Evolutionary conservation across 1,140 invertebrate genomes (phyloP).

Genomic region (Dinoponera quadriceps): DNA sequence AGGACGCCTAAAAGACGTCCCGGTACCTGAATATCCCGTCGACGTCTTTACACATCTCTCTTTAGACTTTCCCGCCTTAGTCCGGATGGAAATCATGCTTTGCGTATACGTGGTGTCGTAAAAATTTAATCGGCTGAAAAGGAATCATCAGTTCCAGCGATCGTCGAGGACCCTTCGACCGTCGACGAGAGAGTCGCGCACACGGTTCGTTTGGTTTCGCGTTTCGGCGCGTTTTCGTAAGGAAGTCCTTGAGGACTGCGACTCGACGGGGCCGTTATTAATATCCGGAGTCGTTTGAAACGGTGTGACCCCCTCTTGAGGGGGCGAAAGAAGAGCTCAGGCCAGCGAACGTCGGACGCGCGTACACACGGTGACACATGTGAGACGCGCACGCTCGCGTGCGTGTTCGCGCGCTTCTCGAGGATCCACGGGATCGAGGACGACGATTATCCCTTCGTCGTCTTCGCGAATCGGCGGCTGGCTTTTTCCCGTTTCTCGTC

Average conservation of each 20-base stretch:
- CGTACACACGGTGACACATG: background rate
- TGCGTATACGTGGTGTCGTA: background rate
- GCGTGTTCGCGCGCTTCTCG: conserved; percentile 29
- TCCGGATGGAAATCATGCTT: background rate
- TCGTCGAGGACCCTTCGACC: conserved; percentile 35
- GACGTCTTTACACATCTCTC: background rate
- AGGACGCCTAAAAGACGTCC: background rate
- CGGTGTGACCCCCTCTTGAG: conserved; percentile 20
- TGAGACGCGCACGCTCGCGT: conserved; percentile 24
- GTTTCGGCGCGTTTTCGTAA: conserved; percentile 24
- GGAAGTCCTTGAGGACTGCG: conserved; percentile 1
- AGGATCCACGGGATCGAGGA: background rate
- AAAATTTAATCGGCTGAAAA: conserved; percentile 5
- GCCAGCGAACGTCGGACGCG: conserved; percentile 20
- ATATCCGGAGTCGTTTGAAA: conserved; percentile 45
- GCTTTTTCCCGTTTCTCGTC: conserved; percentile 4
- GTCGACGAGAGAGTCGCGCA: conserved; percentile 19
- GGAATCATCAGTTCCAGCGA: background rate
- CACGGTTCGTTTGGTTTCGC: conserved; percentile 23
- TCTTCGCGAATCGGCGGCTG: conserved; percentile 18
- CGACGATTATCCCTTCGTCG: conserved; percentile 22
- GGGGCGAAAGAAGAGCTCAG: conserved; percentile 33
- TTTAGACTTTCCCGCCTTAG: background rate
- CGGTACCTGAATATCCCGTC: background rate
- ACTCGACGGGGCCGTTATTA: conserved; percentile 1